phyloP scores from a whole-genome alignment of 2,113 vertebrate species.

The Heliornis fulica region DNA sequence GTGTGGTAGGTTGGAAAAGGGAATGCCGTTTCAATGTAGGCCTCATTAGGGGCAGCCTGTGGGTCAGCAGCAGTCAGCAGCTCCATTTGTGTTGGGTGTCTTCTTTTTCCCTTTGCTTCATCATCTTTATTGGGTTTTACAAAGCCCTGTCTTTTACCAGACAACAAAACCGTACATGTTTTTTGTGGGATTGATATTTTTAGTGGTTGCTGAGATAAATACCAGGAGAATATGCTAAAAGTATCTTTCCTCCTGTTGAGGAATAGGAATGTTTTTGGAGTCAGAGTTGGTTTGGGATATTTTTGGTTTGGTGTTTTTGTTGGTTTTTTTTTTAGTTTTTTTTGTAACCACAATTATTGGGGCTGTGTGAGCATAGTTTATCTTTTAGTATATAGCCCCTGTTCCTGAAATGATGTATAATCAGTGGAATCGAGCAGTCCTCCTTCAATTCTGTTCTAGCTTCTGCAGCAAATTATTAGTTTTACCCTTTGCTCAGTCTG shows the following conservation, averaged over 20 bases:
- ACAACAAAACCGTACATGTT: not conserved
- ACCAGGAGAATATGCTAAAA: not conserved
- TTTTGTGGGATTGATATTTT: not conserved
- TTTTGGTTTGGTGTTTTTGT: not conserved
- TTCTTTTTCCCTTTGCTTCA: not conserved
- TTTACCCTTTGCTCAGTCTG: not conserved
- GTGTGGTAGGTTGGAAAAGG: rapidly evolving
- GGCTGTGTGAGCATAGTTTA: not conserved
- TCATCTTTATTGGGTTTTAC: not conserved
- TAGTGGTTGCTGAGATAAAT: not conserved
- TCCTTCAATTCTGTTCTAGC: not conserved
- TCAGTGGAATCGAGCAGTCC: not conserved
- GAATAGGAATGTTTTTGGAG: not conserved
- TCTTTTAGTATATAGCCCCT: not conserved
- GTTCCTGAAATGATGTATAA: not conserved
- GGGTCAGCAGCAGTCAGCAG: not conserved
- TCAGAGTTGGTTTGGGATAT: not conserved
- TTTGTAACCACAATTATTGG: not conserved
- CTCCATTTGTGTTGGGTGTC: not conserved
- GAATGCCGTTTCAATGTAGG: not conserved
- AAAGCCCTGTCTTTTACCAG: not conserved
- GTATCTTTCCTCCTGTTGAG: not conserved
- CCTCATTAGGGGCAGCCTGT: not conserved
- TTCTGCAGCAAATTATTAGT: not conserved
- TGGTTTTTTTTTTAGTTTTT: not conserved